Base-by-base conservation (phyloP, 1,140 invertebrate genomes). In the Agraylea sexmaculata region DNA sequence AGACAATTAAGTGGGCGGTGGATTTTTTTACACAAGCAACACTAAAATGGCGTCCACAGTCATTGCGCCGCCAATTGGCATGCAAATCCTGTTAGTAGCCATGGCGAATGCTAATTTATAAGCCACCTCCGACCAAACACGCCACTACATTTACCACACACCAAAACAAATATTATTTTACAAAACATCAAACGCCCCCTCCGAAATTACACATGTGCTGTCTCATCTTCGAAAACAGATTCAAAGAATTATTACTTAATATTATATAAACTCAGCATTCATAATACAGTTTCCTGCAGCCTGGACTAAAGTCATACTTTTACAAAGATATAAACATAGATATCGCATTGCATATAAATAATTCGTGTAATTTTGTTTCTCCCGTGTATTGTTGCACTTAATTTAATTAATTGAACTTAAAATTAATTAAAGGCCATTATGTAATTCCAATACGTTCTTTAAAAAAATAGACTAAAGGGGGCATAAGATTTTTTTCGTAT, bases 51-150 rank as follows among this genome's bases (percentile, higher is more conserved):
- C 5, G 19, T 21, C 3, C 8, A 22, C 32, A 21, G 31, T 25
- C 40, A 35, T 25, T 42, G 40, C 40, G 35, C 31, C 22, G 34
- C 35, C 42, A 38, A 43, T 43, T 43, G 42, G 34, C 38, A 43
- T 43, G 42, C 42, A 43, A 43, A 43, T 43, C 34, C 22, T 21
- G 23, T 43, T 37, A 37, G n/a, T 21, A 18, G 6, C 12, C 22
- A 7, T 13, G 18, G 17, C 21, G 7, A 18, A n/a, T n/a, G n/a
- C n/a, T n/a, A n/a, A n/a, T n/a, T n/a, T n/a, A n/a, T n/a, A 20
- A 30, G 27, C 40, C 19, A 30, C 22, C 17, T 4, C 11, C 36
- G 23, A 31, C 28, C 16, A 29, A 29, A 16, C 35, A 29, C 37
- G 37, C 7, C 36, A 17, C 13, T 38, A 31, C 30, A 40, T 40